Evolutionary conservation across 2,888 invertebrate genomes (phyloP).

Genomic region (Hermaeophaga mercurialis): DNA sequence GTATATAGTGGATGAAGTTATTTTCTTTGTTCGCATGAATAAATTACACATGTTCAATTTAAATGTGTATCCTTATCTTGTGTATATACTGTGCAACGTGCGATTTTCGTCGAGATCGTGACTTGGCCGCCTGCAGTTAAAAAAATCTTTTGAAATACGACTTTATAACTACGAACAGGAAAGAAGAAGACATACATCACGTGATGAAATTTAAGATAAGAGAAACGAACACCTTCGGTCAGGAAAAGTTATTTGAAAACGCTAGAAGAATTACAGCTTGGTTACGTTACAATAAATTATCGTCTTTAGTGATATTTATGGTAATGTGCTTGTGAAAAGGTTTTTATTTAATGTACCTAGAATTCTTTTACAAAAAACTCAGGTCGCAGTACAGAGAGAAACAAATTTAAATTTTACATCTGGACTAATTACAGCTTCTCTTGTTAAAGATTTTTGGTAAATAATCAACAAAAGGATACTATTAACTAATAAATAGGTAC

Average conservation of each 20-base stretch:
- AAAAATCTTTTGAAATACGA: constrained; percentile 20
- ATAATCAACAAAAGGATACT: too few species aligned
- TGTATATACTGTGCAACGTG: constrained; percentile 29
- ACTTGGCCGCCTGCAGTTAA: constrained; percentile 8
- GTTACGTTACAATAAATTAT: constrained; percentile 3
- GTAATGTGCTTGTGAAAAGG: neutral
- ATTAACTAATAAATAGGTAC: too few species aligned
- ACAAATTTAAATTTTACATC: too few species aligned
- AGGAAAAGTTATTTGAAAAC: constrained; percentile 7
- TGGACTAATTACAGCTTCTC: too few species aligned
- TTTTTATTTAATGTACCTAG: too few species aligned
- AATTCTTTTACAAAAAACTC: too few species aligned
- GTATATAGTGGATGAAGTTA: constrained; percentile 31
- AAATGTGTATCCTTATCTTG: constrained; percentile 30
- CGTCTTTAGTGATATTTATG: constrained; percentile 1
- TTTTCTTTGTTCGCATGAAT: constrained; percentile 34
- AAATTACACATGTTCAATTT: constrained; percentile 33
- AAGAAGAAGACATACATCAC: constrained; percentile 12
- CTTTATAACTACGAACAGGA: constrained; percentile 8
- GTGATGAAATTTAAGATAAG: constrained; percentile 17
- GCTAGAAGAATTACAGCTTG: constrained; percentile 1
- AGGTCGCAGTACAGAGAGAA: too few species aligned
- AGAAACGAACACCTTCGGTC: neutral
- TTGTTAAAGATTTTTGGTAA: too few species aligned
- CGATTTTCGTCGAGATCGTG: constrained; percentile 31